These are phyloP conservation scores for Zeuzera pyrina DNA, from an alignment of 2,888 invertebrate genomes.

Conservation along the genomic window DNA sequence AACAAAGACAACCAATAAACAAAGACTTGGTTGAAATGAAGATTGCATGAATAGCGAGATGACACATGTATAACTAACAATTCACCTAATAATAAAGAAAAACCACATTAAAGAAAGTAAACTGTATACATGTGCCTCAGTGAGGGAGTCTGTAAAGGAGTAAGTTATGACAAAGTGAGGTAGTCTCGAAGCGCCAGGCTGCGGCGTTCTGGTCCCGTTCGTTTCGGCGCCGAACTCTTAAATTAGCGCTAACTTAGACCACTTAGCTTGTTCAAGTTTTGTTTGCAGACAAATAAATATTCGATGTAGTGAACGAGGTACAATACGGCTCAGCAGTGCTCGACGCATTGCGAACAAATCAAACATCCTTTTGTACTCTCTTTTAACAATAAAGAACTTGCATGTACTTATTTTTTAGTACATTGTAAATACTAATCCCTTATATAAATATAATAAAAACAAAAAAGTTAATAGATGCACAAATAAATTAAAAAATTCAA, in stretches of 20 bases:
- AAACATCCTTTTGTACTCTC: slow-evolving; percentile 36
- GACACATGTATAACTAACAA: too few species aligned
- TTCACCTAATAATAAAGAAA: slow-evolving; percentile 35
- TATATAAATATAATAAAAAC: too few species aligned
- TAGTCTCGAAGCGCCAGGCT: slow-evolving; percentile 33
- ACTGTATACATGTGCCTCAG: too few species aligned
- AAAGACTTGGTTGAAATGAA: too few species aligned
- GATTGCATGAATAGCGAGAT: too few species aligned
- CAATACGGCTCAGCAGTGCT: slow-evolving; percentile 40
- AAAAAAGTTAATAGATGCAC: too few species aligned
- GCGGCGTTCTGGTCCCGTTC: slow-evolving; percentile 24
- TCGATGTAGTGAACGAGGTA: slow-evolving; percentile 45
- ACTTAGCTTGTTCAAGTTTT: slow-evolving; percentile 67
- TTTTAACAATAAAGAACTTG: not conserved
- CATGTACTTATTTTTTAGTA: too few species aligned
- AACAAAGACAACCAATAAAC: too few species aligned
- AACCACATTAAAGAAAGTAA: slow-evolving; percentile 45
- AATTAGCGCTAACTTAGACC: slow-evolving; percentile 67
- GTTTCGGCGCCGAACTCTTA: slow-evolving; percentile 55
- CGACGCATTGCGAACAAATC: slow-evolving; percentile 38
- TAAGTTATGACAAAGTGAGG: slow-evolving; percentile 62
- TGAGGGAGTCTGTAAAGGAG: slow-evolving; percentile 22
- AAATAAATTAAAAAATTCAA: too few species aligned
- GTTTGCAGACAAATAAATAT: slow-evolving; percentile 66
- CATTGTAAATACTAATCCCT: too few species aligned